Evolutionary conservation across 2,888 invertebrate genomes (phyloP), one percentile per base, ranked within the genome.

Genomic region (Mylabris sibirica): DNA sequence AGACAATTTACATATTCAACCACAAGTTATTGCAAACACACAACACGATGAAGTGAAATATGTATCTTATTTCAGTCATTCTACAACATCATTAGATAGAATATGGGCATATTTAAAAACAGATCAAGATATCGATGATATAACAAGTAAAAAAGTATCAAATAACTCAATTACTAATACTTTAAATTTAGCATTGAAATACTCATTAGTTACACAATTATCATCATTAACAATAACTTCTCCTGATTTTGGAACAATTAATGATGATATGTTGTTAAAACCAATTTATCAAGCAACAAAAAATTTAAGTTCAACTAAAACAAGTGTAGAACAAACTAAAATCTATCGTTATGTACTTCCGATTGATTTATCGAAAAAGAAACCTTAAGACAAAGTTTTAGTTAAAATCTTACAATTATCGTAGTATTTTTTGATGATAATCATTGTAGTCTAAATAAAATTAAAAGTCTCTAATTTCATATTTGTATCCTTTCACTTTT

Each of bases 161-260:
- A 8, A 44, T n/a, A 8, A 17, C 3, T 17, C n/a, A n/a, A 86
- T 87, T 72, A 86, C 88, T 75, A 86, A 85, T 74, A 90, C 89
- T 0, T 83, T 90, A 4, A 83, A 85, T 20, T 80, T 90, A 34
- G 89, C 90, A 1, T 81, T 90, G 35, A 87, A 89, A 67, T 81
- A 81, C 69, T 80, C 80, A 6, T 91, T 92, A 80, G 91, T 92
- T n/a, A 92, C 91, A 0, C 88, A 90, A 6, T 85, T 92, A 60
- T 91, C 90, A 4, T 91, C 91, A 0, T 83, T 92, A 73, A 89
- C 91, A 30, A 90, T 92, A 2, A 90, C 90, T 14, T 90, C 90
- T 76, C 90, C 90, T 0, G 88, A 89, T 78, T 85, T 3, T 11
- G 20, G 2, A 49, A 9, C 9, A 9, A 49, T 49, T 20, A 1